Evolutionary conservation across 1,140 invertebrate genomes (phyloP).

Genomic region (Bactericera cockerelli): DNA sequence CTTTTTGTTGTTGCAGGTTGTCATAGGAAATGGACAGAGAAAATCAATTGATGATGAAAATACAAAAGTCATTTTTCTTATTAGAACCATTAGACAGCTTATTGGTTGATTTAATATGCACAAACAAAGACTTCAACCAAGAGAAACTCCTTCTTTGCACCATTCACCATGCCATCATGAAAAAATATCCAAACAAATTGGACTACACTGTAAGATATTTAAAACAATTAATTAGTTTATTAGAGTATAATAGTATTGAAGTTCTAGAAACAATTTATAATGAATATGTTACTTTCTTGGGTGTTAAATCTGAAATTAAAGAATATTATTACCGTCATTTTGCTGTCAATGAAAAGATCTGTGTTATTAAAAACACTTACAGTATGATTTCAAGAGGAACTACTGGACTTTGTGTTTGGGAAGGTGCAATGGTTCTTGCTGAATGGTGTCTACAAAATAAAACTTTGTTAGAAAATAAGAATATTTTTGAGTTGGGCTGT

Average conservation of each 20-base stretch:
- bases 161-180: neutral
- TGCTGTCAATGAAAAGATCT: neutral
- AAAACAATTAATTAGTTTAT: neutral
- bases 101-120: neutral
- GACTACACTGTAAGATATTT: neutral
- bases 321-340: neutral
- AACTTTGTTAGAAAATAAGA: neutral
- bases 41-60: no score
- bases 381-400: neutral
- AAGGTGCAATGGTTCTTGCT: neutral
- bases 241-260: neutral
- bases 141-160: neutral
- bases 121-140: slow-evolving; percentile 1
- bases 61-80: neutral
- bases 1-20: no score
- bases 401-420: neutral
- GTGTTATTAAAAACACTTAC: slow-evolving; percentile 4
- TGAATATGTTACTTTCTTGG: neutral
- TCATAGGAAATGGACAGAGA: no score
- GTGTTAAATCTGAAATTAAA: neutral
- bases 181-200: neutral
- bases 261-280: neutral
- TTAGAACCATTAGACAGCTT: neutral
- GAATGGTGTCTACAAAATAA: slow-evolving; percentile 7
- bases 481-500: neutral